Percentiles rank a stretch among this genome's conserved stretches.
Evolutionary conservation across 2,888 invertebrate genomes (phyloP).

Genomic region (Phortica magna): DNA sequence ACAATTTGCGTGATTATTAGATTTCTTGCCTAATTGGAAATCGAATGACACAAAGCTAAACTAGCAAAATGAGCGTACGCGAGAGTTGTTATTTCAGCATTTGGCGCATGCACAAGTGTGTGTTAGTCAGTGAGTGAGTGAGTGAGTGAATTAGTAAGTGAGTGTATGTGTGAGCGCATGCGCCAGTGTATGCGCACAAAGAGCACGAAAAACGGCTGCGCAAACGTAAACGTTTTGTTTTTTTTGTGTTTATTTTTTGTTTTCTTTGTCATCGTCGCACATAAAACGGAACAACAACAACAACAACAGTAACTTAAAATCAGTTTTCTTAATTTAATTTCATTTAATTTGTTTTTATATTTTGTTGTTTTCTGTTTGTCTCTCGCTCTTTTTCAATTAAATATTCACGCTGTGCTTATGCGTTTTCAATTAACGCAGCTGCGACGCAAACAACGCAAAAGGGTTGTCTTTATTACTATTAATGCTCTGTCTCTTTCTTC

Average conservation of each 20-base stretch:
- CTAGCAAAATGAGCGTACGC: not conserved
- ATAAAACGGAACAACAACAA: not conserved
- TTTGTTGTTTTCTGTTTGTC: constrained; percentile 43
- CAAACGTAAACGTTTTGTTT: too few species aligned
- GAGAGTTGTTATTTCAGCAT: too few species aligned
- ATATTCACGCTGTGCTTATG: constrained; percentile 38
- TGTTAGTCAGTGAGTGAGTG: not conserved
- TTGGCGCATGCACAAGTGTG: too few species aligned
- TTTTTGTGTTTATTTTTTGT: too few species aligned
- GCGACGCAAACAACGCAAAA: not conserved
- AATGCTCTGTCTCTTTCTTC: not conserved
- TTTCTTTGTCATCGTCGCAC: too few species aligned
- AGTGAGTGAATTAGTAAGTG: too few species aligned
- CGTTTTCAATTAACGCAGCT: not conserved
- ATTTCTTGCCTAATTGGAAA: constrained; percentile 46
- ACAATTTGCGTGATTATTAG: constrained; percentile 70
- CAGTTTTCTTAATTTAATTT: constrained; percentile 52
- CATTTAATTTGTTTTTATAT: constrained; percentile 60
- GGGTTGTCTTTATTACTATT: constrained; percentile 59
- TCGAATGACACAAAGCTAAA: constrained; percentile 34
- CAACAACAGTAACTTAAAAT: not conserved
- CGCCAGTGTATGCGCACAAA: too few species aligned
- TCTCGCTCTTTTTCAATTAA: constrained; percentile 8
- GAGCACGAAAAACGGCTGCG: too few species aligned
- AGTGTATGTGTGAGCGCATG: not conserved